Percentiles rank a stretch among this genome's conserved stretches.
Evolutionary conservation across 2,888 invertebrate genomes (phyloP).

Genomic region (Ichneumoninae sp.): DNA sequence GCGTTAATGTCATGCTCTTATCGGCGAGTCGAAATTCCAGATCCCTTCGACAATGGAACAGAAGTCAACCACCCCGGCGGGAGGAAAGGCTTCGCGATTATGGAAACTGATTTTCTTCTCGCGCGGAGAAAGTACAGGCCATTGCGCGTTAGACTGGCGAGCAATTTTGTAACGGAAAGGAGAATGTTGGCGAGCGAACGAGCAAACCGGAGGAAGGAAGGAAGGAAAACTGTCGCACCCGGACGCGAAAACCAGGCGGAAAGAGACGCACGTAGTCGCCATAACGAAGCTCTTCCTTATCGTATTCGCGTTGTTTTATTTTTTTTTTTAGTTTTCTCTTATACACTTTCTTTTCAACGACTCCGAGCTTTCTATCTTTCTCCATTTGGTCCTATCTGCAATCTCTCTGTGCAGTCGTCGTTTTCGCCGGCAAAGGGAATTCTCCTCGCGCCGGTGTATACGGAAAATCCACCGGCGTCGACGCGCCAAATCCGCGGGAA

Average conservation of each 20-base stretch:
- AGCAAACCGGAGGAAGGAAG: constrained; percentile 5
- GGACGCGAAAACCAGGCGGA: constrained; percentile 34
- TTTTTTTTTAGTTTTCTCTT: neutral
- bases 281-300: constrained; percentile 32
- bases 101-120: constrained; percentile 58
- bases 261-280: constrained; percentile 35
- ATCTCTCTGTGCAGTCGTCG: constrained; percentile 22
- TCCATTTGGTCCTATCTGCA: constrained; percentile 28
- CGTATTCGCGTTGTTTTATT: constrained; percentile 36
- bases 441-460: constrained; percentile 6
- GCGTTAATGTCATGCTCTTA: constrained; percentile 57
- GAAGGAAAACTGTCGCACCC: constrained; percentile 25
- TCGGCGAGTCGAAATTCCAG: constrained; percentile 34
- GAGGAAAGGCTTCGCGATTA: constrained; percentile 37
- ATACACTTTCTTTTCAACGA: neutral
- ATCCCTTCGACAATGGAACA: constrained; percentile 52
- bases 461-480: neutral
- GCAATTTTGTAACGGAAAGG: constrained; percentile 35
- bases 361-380: constrained; percentile 2
- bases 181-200: constrained; percentile 31
- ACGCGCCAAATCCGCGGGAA: neutral
- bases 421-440: constrained; percentile 18
- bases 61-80: constrained; percentile 20
- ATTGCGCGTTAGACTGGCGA: constrained; percentile 28
- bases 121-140: constrained; percentile 26